Evolutionary conservation across 2,113 vertebrate genomes (phyloP).

Genomic region (Crotalus horridus): DNA sequence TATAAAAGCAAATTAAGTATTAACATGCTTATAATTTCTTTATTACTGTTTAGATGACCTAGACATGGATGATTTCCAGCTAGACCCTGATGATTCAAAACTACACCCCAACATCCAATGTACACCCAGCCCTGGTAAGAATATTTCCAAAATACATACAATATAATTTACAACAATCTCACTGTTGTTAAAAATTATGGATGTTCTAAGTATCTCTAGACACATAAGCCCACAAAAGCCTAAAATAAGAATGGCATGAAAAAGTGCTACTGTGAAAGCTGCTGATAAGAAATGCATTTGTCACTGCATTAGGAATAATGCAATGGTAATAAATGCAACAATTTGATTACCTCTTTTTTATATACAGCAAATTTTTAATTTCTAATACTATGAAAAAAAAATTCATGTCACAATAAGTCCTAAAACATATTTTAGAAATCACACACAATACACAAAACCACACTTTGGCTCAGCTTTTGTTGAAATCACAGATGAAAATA

Average conservation of each 20-base stretch:
- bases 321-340: not conserved
- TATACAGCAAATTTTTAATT: not conserved
- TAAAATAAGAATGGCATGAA: not conserved
- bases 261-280: not conserved
- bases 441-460: not conserved
- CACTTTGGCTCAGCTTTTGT: not conserved
- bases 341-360: not conserved
- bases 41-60: constrained; percentile 79
- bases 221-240: not conserved
- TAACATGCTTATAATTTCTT: not conserved
- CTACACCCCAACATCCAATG: constrained; percentile 84
- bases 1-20: not conserved
- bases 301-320: not conserved
- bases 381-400: too few species aligned
- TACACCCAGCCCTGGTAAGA: constrained; percentile 84
- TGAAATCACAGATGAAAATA: not conserved
- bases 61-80: constrained; percentile 86
- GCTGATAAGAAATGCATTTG: not conserved
- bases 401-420: not conserved
- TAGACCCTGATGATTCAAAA: constrained; percentile 84
- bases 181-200: not conserved
- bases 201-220: not conserved
- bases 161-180: not conserved
- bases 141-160: not conserved
- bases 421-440: not conserved